Conservation (phyloP, 2,888 invertebrate genomes). For the Agonopterix arenella region DNA sequence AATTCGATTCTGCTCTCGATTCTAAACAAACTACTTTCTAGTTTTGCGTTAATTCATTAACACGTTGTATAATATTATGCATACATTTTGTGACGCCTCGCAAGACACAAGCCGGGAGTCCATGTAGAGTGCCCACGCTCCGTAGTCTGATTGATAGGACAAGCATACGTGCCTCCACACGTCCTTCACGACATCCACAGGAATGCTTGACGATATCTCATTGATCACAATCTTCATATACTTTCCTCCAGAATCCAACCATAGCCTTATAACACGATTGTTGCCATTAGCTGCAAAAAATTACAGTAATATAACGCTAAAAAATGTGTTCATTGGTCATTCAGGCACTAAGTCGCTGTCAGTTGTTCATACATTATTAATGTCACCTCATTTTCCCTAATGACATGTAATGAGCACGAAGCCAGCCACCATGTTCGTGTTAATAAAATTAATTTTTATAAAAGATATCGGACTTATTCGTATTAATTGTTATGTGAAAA, state of each 20-base stretch:
- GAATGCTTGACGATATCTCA: slow-evolving; percentile 60
- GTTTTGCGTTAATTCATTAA: too few species aligned
- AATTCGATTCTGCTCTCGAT: too few species aligned
- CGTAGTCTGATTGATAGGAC: slow-evolving; percentile 79
- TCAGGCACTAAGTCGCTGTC: slow-evolving; percentile 24
- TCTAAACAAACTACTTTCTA: too few species aligned
- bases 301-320: background rate
- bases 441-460: too few species aligned
- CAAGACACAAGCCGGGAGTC: slow-evolving; percentile 73
- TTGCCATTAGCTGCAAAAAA: slow-evolving; percentile 69
- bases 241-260: slow-evolving; percentile 77
- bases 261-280: slow-evolving; percentile 70
- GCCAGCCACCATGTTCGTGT: too few species aligned
- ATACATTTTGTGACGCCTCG: slow-evolving; percentile 46
- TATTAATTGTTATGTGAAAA: too few species aligned
- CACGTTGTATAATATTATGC: slow-evolving; percentile 14
- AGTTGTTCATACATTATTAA: slow-evolving; percentile 27
- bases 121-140: slow-evolving; percentile 79
- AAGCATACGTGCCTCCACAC: slow-evolving; percentile 82
- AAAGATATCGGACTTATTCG: too few species aligned
- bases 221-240: slow-evolving; percentile 76
- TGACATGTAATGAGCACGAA: slow-evolving; percentile 7
- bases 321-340: slow-evolving; percentile 15
- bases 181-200: slow-evolving; percentile 53
- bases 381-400: slow-evolving; percentile 22